A percentile compares a stretch with the other conserved stretches of the same genome.
phyloP scores from a whole-genome alignment of 2,797 vertebrate genomes.

The Rhincodon typus region DNA sequence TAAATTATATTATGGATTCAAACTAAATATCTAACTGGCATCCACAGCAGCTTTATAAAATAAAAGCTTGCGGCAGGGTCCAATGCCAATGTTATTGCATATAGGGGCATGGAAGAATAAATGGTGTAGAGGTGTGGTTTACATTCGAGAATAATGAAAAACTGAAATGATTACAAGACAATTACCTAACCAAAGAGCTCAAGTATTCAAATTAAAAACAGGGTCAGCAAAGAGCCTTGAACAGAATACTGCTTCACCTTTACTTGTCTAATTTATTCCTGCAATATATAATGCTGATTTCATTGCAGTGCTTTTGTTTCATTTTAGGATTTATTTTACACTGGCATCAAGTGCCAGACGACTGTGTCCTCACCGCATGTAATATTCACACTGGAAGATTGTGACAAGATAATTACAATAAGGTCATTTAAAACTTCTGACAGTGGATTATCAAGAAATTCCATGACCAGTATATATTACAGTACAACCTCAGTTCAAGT shows the following conservation, averaged over 20 bases:
- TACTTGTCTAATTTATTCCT: too few relatives aligned
- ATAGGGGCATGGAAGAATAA: background rate
- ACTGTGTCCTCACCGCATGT: background rate
- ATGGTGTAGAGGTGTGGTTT: background rate
- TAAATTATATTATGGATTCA: background rate
- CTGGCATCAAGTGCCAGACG: background rate
- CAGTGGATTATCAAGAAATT: background rate
- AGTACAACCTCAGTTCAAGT: background rate
- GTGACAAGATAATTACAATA: background rate
- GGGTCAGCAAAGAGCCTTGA: background rate
- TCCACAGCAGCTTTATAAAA: background rate
- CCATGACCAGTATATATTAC: background rate
- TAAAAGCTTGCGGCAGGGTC: background rate
- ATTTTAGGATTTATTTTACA: background rate
- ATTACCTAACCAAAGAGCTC: background rate
- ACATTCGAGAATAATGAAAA: constrained; percentile 2
- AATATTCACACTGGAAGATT: background rate
- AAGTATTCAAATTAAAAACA: background rate
- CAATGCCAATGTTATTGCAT: background rate
- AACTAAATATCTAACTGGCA: background rate
- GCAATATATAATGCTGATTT: background rate
- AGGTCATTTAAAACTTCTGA: background rate
- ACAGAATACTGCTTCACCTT: background rate
- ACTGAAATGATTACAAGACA: background rate
- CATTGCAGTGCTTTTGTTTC: background rate